These are phyloP conservation scores for Pyrocoelia pectoralis DNA, from an alignment of 2,888 invertebrate species.

Conservation along the genomic window DNA sequence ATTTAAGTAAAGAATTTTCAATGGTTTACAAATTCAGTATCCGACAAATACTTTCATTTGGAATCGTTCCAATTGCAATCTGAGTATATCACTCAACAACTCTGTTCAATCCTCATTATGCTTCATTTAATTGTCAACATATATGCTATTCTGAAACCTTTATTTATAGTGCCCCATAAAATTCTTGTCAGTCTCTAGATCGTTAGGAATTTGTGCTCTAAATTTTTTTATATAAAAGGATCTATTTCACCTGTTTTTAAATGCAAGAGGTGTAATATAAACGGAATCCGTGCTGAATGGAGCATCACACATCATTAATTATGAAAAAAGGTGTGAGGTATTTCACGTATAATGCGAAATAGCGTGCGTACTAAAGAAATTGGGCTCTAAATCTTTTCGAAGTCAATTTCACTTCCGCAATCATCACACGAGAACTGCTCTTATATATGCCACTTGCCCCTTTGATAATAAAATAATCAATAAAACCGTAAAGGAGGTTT, in stretches of 20 bases:
- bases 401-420: neutral
- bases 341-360: neutral
- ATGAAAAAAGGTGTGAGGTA: neutral
- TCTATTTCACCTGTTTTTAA: conserved; percentile 6
- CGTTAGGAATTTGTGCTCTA: neutral
- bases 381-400: neutral
- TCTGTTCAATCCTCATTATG: conserved; percentile 25
- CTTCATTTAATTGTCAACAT: conserved; percentile 30
- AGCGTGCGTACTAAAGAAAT: neutral
- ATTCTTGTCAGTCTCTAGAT: conserved; percentile 17
- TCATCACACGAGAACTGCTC: neutral
- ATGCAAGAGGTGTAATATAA: neutral
- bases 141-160: conserved; percentile 19
- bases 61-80: conserved; percentile 29
- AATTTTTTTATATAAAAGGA: neutral
- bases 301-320: neutral
- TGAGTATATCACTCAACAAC: conserved; percentile 31
- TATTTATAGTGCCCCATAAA: conserved; percentile 23
- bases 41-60: conserved; percentile 24
- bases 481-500: neutral
- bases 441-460: neutral
- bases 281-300: neutral
- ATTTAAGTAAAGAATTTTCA: conserved; percentile 1
- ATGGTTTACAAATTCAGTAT: conserved; percentile 4
- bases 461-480: neutral